Percentiles rank a stretch among this genome's conserved stretches.
Evolutionary conservation across 1,140 invertebrate species (phyloP).

Genomic region (Pissodes strobi): DNA sequence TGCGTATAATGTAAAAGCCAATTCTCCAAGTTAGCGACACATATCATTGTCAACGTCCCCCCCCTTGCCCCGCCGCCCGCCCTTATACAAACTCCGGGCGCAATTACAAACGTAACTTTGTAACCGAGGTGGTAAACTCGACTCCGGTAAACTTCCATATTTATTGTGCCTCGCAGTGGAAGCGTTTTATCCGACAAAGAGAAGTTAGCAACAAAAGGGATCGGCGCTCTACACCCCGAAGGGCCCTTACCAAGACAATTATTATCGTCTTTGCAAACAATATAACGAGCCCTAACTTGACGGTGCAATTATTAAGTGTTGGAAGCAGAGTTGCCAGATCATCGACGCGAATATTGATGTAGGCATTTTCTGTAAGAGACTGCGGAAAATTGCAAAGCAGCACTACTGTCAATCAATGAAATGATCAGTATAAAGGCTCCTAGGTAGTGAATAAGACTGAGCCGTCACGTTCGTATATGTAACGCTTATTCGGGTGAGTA

Average conservation of each 20-base stretch:
- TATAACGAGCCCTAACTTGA: constrained; percentile 2
- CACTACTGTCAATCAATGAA: no score
- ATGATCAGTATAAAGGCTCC: no score
- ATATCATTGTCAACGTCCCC: constrained; percentile 3
- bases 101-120: constrained; percentile 20
- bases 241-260: constrained; percentile 1
- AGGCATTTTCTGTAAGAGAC: no score
- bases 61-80: background rate
- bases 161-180: constrained; percentile 10
- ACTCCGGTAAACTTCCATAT: constrained; percentile 19
- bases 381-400: no score
- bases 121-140: constrained; percentile 16
- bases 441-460: no score
- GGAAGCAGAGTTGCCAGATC: no score
- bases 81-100: background rate
- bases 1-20: no score
- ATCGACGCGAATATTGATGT: no score
- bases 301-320: background rate
- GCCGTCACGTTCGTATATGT: no score
- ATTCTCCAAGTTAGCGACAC: background rate
- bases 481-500: no score
- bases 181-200: constrained; percentile 16
- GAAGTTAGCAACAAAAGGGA: constrained; percentile 17
- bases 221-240: background rate
- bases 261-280: constrained; percentile 21